A percentile compares a stretch with the other conserved stretches of the same genome.
Conservation (phyloP, 30 jellyfish, hydroid and myxozoan genomes). For the Phacellophora camtschatica region DNA sequence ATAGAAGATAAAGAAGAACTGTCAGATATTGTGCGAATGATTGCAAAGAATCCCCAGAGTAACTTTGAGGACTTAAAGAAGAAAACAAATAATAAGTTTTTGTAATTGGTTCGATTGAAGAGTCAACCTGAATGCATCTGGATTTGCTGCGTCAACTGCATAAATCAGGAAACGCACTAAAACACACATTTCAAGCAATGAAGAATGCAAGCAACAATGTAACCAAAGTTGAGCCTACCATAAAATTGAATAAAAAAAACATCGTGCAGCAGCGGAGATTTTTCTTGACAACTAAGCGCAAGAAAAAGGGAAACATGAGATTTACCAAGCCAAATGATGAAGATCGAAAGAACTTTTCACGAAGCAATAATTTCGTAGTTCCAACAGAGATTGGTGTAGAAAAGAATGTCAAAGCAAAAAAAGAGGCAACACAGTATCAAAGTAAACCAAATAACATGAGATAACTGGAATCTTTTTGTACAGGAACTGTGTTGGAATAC, state of each 20-base stretch:
- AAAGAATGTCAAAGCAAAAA: too few relatives aligned
- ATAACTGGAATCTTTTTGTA: too few relatives aligned
- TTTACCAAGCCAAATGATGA: slow-evolving; percentile 26
- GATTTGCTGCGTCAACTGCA: not conserved
- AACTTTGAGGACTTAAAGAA: not conserved
- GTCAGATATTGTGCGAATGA: not conserved
- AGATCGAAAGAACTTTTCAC: not conserved
- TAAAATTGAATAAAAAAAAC: not conserved
- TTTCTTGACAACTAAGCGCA: slow-evolving; percentile 6
- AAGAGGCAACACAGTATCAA: too few relatives aligned
- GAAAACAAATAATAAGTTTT: not conserved
- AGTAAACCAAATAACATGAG: too few relatives aligned
- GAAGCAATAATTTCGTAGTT: not conserved
- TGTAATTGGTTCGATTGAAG: slow-evolving; percentile 18
- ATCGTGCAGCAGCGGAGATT: slow-evolving; percentile 4
- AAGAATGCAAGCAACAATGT: not conserved
- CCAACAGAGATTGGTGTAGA: too few relatives aligned
- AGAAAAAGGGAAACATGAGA: slow-evolving; percentile 7
- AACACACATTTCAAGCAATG: not conserved
- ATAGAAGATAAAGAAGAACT: not conserved
- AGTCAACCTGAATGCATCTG: not conserved
- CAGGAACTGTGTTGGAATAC: not conserved
- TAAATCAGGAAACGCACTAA: slow-evolving; percentile 3
- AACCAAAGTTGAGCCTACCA: not conserved
- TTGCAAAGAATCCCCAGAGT: not conserved